Conservation (phyloP, 2,888 invertebrate genomes). For the Dicyrtoma fusca region DNA sequence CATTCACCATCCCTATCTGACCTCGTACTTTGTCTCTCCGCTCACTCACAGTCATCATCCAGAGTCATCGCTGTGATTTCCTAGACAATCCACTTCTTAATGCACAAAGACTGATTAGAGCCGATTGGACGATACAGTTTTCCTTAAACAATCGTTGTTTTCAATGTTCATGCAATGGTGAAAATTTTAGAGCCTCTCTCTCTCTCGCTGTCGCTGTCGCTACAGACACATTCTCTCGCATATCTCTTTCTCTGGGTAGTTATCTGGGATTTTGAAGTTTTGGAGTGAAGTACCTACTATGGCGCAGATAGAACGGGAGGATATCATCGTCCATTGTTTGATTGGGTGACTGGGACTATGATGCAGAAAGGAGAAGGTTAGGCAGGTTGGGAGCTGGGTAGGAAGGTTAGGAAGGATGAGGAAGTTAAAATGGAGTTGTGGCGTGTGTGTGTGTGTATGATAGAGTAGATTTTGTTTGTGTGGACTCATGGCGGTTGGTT, state of each 20-base stretch:
- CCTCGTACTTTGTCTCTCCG: not conserved
- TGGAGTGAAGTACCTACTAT: no score
- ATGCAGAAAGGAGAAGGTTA: conserved; percentile 10
- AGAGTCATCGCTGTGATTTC: not conserved
- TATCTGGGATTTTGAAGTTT: no score
- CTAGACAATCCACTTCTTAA: not conserved
- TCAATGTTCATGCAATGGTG: not conserved
- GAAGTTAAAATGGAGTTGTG: conserved; percentile 27
- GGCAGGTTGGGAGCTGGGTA: not conserved
- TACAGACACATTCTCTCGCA: no score
- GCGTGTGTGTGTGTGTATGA: not conserved
- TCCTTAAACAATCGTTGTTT: no score
- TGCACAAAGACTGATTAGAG: not conserved
- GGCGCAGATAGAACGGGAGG: not conserved
- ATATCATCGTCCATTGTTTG: no score
- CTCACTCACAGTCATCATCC: not conserved
- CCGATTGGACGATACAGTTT: not conserved
- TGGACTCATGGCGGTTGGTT: not conserved
- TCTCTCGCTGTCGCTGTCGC: no score
- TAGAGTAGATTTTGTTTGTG: not conserved
- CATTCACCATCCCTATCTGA: conserved; percentile 1
- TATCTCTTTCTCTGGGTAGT: no score
- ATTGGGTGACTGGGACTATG: not conserved
- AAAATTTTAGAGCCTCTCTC: not conserved
- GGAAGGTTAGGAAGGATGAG: not conserved